A percentile compares a stretch with the other conserved stretches of the same genome.
These are phyloP conservation scores for Stratiomys singularior DNA, from an alignment of 2,888 invertebrate species.

Conservation along the genomic window DNA sequence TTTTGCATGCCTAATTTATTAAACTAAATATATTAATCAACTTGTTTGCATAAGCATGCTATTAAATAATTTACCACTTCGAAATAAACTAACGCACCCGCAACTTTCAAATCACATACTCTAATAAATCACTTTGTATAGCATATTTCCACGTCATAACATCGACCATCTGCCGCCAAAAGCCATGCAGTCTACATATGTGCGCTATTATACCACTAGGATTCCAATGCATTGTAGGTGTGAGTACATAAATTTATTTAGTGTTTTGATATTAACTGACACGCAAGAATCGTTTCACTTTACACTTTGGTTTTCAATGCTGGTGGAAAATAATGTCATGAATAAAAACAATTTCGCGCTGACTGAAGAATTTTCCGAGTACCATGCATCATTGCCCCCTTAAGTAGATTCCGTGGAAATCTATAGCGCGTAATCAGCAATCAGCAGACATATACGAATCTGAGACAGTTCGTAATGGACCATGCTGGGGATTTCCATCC, in stretches of 20 bases:
- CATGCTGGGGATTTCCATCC: neutral
- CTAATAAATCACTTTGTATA: no score
- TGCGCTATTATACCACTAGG: no score
- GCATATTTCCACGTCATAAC: neutral
- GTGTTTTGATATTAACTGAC: neutral
- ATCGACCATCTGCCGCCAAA: neutral
- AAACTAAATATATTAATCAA: no score
- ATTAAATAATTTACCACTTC: no score
- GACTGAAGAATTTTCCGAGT: neutral
- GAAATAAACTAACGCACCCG: no score
- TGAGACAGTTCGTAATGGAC: constrained; percentile 17
- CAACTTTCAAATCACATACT: no score
- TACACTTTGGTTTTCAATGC: neutral
- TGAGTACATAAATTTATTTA: neutral
- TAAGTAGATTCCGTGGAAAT: constrained; percentile 13
- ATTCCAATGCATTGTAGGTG: neutral
- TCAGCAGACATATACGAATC: neutral
- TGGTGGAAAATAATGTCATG: neutral
- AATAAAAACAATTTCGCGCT: neutral
- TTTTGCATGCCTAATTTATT: no score
- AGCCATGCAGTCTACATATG: neutral
- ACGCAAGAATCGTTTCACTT: neutral
- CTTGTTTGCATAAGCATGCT: no score
- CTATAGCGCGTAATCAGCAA: neutral
- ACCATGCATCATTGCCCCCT: neutral